Conservation (phyloP, 1,140 invertebrate genomes). For the Spodoptera litura region DNA sequence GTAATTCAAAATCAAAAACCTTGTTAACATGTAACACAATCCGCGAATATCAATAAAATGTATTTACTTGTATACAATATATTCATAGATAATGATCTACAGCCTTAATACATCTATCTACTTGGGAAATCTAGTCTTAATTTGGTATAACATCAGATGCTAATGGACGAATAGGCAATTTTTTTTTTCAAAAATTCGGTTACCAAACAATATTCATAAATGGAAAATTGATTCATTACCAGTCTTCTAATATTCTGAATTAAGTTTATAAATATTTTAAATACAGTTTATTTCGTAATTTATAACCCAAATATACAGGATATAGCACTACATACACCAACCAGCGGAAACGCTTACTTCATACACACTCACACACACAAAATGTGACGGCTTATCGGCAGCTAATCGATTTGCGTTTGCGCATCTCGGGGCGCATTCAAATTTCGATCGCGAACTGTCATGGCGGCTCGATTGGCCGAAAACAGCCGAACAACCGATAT, state of each 20-base stretch:
- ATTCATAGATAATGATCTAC: slow-evolving; percentile 13
- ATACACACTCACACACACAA: slow-evolving; percentile 57
- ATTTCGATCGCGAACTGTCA: slow-evolving; percentile 80
- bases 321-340: slow-evolving; percentile 62
- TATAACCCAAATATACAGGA: slow-evolving; percentile 59
- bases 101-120: background rate
- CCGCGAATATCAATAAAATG: background rate
- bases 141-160: background rate
- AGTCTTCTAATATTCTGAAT: background rate
- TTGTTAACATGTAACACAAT: slow-evolving; percentile 39
- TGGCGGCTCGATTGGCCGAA: slow-evolving; percentile 72
- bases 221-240: too few relatives aligned
- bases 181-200: background rate
- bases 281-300: slow-evolving; percentile 48
- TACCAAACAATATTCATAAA: background rate
- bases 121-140: background rate
- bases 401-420: slow-evolving; percentile 78
- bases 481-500: slow-evolving; percentile 60
- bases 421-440: slow-evolving; percentile 83
- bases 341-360: slow-evolving; percentile 71
- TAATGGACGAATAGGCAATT: too few relatives aligned
- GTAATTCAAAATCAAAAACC: slow-evolving; percentile 14
- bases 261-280: slow-evolving; percentile 49
- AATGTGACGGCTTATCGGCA: slow-evolving; percentile 69
- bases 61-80: background rate